Evolutionary conservation across 2,888 invertebrate genomes (phyloP).

Genomic region (Sceliomorpha sp.): DNA sequence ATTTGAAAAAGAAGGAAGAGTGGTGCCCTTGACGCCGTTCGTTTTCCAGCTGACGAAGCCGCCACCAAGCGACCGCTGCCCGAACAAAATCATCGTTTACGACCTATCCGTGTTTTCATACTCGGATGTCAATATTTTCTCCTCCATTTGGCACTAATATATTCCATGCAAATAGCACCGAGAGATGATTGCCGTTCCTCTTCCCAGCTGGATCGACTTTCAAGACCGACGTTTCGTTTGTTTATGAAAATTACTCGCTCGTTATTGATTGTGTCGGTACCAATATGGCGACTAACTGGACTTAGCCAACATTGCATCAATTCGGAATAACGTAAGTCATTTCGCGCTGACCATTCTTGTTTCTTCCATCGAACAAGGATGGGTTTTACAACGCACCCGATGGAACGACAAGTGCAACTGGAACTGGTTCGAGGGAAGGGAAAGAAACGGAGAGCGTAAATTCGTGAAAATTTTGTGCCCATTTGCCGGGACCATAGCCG

Average conservation of each 20-base stretch:
- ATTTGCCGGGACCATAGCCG: conserved; percentile 58
- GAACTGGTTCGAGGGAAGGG: too few relatives aligned
- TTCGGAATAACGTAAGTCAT: conserved; percentile 2
- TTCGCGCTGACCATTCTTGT: too few relatives aligned
- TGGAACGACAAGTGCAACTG: too few relatives aligned
- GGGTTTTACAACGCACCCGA: too few relatives aligned
- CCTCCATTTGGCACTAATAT: conserved; percentile 2
- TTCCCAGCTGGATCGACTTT: too few relatives aligned
- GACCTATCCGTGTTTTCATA: not conserved
- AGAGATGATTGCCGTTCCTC: not conserved
- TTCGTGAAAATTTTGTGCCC: conserved; percentile 47
- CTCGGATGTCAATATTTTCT: conserved; percentile 4
- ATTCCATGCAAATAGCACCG: conserved; percentile 1
- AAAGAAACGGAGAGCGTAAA: too few relatives aligned
- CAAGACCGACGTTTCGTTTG: not conserved
- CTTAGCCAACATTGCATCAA: too few relatives aligned
- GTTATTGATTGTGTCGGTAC: not conserved
- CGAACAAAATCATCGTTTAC: not conserved
- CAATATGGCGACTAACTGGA: not conserved
- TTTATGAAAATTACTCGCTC: not conserved
- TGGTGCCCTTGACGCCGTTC: not conserved
- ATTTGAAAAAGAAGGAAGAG: not conserved
- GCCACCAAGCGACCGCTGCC: not conserved
- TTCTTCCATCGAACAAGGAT: too few relatives aligned
- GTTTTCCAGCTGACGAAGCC: conserved; percentile 5